Evolutionary conservation across 1,140 invertebrate species (phyloP).

Genomic region (Augochlora pura): DNA sequence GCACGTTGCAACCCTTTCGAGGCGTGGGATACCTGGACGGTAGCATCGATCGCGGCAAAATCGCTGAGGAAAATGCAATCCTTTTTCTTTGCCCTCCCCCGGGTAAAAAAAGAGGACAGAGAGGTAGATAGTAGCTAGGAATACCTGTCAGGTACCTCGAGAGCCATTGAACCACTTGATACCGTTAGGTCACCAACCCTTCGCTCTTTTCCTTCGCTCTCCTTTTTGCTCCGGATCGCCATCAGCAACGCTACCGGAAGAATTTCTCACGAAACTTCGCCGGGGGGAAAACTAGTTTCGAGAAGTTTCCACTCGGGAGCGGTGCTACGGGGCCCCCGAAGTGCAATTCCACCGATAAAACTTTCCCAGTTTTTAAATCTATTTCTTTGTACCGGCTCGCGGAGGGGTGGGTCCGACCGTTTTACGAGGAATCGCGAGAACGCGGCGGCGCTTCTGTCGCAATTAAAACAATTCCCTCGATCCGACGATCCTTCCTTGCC

Average conservation of each 20-base stretch:
- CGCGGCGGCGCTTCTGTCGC: neutral
- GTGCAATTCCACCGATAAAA: constrained; percentile 29
- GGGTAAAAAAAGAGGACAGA: constrained; percentile 11
- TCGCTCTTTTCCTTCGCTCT: neutral
- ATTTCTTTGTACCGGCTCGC: neutral
- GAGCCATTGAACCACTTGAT: constrained; percentile 59
- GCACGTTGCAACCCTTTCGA: constrained; percentile 47
- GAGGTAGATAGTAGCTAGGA: too few relatives aligned
- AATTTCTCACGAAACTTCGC: constrained; percentile 28
- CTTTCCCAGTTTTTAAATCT: constrained; percentile 41
- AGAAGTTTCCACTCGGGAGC: constrained; percentile 11
- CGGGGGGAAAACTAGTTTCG: constrained; percentile 28
- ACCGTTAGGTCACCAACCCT: constrained; percentile 72
- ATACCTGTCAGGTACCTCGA: constrained; percentile 53
- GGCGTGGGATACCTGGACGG: constrained; percentile 29
- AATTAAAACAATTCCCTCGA: neutral
- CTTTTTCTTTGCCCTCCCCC: constrained; percentile 1
- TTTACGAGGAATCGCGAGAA: constrained; percentile 21
- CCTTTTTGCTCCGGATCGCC: neutral
- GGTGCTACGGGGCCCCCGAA: neutral
- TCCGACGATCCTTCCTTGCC: neutral
- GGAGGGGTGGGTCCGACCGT: neutral
- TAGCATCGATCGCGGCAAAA: constrained; percentile 38
- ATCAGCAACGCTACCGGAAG: constrained; percentile 8
- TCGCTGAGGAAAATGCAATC: constrained; percentile 26